These are phyloP conservation scores for Typhlichthys eigenmanni DNA, from an alignment of 2,797 vertebrate genomes.

Conservation along the genomic window DNA sequence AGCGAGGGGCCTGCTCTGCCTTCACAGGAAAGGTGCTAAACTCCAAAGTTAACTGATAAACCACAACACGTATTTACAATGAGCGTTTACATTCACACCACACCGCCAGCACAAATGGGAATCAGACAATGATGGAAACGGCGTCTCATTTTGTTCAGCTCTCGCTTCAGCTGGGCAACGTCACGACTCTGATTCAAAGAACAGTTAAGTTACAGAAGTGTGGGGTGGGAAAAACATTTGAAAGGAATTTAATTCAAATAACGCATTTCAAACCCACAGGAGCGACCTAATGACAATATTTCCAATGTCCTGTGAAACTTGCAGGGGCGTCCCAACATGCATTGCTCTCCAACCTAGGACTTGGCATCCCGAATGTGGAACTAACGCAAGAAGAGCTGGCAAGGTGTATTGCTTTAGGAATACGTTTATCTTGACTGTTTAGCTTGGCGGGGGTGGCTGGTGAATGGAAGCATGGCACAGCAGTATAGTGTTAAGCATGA, in stretches of 20 bases:
- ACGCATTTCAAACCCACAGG: conserved; percentile 49
- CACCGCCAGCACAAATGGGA: neutral
- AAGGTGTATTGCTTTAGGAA: conserved; percentile 44
- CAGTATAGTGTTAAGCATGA: conserved; percentile 46
- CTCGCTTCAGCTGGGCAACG: neutral
- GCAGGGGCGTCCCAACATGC: conserved; percentile 63
- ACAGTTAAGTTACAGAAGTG: conserved; percentile 4
- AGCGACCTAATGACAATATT: conserved; percentile 49
- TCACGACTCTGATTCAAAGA: conserved; percentile 17
- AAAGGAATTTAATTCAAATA: conserved; percentile 48
- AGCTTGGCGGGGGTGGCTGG: conserved; percentile 56
- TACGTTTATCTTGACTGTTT: conserved; percentile 73
- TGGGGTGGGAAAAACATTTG: conserved; percentile 27
- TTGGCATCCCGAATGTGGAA: conserved; percentile 35
- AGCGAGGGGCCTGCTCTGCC: conserved; percentile 43
- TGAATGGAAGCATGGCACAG: conserved; percentile 40
- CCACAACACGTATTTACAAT: conserved; percentile 38
- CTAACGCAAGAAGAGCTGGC: conserved; percentile 32
- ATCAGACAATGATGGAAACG: conserved; percentile 7
- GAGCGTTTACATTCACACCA: conserved; percentile 3
- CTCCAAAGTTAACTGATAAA: conserved; percentile 63
- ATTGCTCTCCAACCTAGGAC: conserved; percentile 33
- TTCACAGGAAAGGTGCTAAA: conserved; percentile 53
- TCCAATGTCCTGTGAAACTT: conserved; percentile 51
- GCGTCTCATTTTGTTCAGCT: conserved; percentile 2